Base-by-base conservation (phyloP, 2,888 invertebrate species). In the Lutraria lutraria region DNA sequence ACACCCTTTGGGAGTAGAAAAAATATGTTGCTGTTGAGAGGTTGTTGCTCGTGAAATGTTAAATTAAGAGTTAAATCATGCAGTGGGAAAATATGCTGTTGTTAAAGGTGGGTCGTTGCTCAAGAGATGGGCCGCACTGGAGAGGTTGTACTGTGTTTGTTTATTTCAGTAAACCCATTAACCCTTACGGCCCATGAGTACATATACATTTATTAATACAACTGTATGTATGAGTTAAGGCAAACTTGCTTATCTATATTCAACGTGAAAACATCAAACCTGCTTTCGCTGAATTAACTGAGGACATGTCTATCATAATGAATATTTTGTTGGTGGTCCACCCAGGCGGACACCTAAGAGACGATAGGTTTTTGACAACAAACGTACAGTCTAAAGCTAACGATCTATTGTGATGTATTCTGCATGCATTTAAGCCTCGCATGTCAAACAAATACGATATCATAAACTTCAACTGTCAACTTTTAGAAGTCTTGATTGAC, bases 401-500 rank as follows among this genome's bases (percentile, higher is more conserved):
- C 53, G 76, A 76, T 84, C 54, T 4, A 25, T n/a, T 4, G 76
- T 76, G 34, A 16, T 31, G 76, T 76, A n/a, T 43, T 52, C 53
- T 81, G 29, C 54, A 31, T 56, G 25, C 21, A 56, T 82, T 56
- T 21, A 60, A 63, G 31, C 19, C 83, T 56, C 34, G 29, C n/a
- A n/a, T 76, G 84, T 76, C 84, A 84, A 34, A 0, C 19, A 60
- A 19, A 72, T 80, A 80, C 31, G 21, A 21, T 34, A 29, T 53
- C 85, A 80, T 85, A 85, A 85, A 85, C 79, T 85, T 85, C 60
- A 85, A 85, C 85, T 85, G 85, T 90, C 88, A 90, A 84, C 56
- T 52, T 88, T 76, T 60, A 68, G 88, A 54, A 54, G 72, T 31
- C 79, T 88, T 90, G 90, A 90, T 90, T 90, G 90, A 90, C 90